Percentiles rank a stretch among this genome's conserved stretches.
These are phyloP conservation scores for Tupaia tana DNA, from an alignment of 2,113 vertebrate species.

Conservation along the genomic window DNA sequence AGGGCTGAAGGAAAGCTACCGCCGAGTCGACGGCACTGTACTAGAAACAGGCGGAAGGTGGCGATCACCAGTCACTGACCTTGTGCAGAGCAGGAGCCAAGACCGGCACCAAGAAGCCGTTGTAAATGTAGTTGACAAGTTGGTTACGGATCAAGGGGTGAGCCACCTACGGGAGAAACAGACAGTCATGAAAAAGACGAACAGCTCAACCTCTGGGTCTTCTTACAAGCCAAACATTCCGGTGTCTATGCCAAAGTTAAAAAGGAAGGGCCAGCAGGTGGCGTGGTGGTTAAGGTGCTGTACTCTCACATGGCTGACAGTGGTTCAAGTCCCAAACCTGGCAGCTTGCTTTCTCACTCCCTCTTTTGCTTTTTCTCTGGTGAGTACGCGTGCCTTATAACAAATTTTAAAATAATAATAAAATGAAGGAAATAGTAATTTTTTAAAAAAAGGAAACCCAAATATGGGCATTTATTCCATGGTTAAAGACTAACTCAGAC, in stretches of 20 bases:
- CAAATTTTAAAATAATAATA: too few species aligned
- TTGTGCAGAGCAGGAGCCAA: slow-evolving; percentile 97
- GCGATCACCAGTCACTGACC: slow-evolving; percentile 85
- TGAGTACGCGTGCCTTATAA: too few species aligned
- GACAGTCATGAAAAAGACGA: neutral
- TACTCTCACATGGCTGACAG: too few species aligned
- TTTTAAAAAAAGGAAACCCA: slow-evolving; percentile 4
- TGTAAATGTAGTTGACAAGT: slow-evolving; percentile 96
- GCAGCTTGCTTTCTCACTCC: too few species aligned
- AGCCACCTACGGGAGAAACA: slow-evolving; percentile 89
- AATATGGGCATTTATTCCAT: neutral
- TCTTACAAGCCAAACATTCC: slow-evolving; percentile 7
- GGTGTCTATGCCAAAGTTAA: neutral
- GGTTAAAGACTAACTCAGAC: neutral
- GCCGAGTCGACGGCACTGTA: neutral
- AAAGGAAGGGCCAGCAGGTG: slow-evolving; percentile 26
- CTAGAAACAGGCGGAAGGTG: neutral
- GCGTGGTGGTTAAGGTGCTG: too few species aligned
- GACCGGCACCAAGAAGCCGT: slow-evolving; percentile 97
- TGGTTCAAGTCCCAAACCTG: too few species aligned
- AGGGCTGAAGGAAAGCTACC: neutral
- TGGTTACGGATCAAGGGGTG: slow-evolving; percentile 94
- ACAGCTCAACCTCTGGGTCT: neutral
- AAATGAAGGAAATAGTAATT: too few species aligned
- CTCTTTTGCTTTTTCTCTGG: too few species aligned